Conservation (phyloP, 2,797 vertebrate genomes). For the Semotilus atromaculatus region DNA sequence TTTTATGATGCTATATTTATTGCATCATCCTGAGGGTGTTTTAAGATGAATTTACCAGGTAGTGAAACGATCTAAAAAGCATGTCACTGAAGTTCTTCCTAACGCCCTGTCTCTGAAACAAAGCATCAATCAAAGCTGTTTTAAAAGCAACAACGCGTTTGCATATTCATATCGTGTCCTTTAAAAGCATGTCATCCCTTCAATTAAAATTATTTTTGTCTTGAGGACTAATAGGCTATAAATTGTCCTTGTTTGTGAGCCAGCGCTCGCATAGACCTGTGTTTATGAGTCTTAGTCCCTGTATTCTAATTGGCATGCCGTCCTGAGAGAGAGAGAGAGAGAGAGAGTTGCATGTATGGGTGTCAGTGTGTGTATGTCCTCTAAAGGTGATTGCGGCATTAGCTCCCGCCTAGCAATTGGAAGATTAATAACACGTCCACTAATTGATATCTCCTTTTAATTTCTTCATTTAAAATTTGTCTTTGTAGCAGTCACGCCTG, state of each 20-base stretch:
- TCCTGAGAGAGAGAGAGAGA: conserved; percentile 46
- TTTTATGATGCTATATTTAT: conserved; percentile 38
- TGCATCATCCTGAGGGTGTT: conserved; percentile 20
- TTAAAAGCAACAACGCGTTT: conserved; percentile 61
- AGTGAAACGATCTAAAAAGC: conserved; percentile 25
- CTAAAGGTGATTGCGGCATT: conserved; percentile 74
- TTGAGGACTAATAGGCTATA: conserved; percentile 81
- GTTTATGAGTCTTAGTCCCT: conserved; percentile 76
- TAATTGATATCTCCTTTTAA: conserved; percentile 76
- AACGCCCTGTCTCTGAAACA: not conserved
- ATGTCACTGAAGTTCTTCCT: conserved; percentile 5
- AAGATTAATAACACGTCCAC: conserved; percentile 71
- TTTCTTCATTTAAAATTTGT: conserved; percentile 67
- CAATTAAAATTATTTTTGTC: conserved; percentile 80
- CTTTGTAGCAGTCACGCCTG: conserved; percentile 60
- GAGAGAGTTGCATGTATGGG: conserved; percentile 53
- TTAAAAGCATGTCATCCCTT: conserved; percentile 76
- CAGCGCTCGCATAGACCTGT: conserved; percentile 73
- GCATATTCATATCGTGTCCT: conserved; percentile 77
- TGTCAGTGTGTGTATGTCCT: conserved; percentile 64
- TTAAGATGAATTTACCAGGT: conserved; percentile 28
- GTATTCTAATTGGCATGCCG: conserved; percentile 69
- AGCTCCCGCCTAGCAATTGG: conserved; percentile 61
- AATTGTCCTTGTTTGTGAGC: conserved; percentile 82
- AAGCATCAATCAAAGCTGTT: conserved; percentile 3